Evolutionary conservation across 2,888 invertebrate genomes (phyloP).

Genomic region (Drosophila robusta): DNA sequence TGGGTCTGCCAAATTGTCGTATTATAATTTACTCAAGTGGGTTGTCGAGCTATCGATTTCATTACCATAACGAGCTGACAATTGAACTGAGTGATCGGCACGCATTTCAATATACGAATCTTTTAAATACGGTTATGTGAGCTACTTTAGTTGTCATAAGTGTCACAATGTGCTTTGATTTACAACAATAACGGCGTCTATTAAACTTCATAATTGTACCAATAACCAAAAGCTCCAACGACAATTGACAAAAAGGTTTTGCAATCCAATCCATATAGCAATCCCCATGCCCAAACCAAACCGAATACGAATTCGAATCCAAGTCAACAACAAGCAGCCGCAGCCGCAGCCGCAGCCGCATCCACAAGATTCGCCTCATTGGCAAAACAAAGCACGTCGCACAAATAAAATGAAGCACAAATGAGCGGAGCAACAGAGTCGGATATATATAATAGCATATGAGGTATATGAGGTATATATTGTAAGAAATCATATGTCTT

Average conservation of each 20-base stretch:
- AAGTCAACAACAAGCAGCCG: conserved; percentile 17
- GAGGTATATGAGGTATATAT: conserved; percentile 40
- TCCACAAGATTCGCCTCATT: conserved; percentile 51
- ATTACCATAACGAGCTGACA: conserved; percentile 54
- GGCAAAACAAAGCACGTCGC: conserved; percentile 62
- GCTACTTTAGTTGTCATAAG: conserved; percentile 81
- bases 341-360: conserved; percentile 25
- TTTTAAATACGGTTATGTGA: conserved; percentile 76
- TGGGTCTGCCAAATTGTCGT: conserved; percentile 17
- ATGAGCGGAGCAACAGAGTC: conserved; percentile 56
- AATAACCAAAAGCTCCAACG: conserved; percentile 69
- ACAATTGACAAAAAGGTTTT: conserved; percentile 65
- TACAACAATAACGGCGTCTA: conserved; percentile 80
- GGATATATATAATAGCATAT: conserved; percentile 39
- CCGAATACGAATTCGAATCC: conserved; percentile 32
- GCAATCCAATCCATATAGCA: conserved; percentile 54
- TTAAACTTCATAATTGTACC: conserved; percentile 80
- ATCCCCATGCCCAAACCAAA: conserved; percentile 25
- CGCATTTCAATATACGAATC: conserved; percentile 44
- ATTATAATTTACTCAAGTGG: conserved; percentile 30
- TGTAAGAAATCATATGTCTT: conserved; percentile 78
- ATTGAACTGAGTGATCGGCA: conserved; percentile 32
- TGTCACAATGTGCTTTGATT: conserved; percentile 82
- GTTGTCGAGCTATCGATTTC: conserved; percentile 59
- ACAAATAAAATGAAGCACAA: conserved; percentile 77